phyloP scores from a whole-genome alignment of 2,888 invertebrate genomes.

The Cetonia aurata region DNA sequence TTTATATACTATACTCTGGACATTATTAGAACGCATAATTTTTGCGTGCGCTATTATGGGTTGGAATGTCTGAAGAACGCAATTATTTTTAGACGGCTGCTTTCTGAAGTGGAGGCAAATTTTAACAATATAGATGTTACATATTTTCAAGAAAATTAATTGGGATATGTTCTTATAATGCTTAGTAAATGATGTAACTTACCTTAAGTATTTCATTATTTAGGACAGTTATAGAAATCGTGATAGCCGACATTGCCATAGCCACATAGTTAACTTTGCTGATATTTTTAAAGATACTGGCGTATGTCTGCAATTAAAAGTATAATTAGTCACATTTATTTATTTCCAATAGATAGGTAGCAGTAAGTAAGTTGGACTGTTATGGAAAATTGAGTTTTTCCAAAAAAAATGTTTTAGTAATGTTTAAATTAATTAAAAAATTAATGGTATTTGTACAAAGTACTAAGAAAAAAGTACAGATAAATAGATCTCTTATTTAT shows the following conservation, averaged over 20 bases:
- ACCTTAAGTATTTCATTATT: slow-evolving; percentile 78
- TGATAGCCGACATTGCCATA: slow-evolving; percentile 70
- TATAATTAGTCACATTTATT: slow-evolving; percentile 5
- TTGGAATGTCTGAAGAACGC: slow-evolving; percentile 5
- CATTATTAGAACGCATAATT: no score
- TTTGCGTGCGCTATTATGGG: slow-evolving; percentile 1
- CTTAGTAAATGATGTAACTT: slow-evolving; percentile 45
- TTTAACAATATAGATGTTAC: no score
- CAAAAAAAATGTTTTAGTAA: no score
- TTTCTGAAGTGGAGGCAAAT: background rate
- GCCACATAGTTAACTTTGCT: slow-evolving; percentile 33
- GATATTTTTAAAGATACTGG: slow-evolving; percentile 41
- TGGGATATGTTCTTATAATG: background rate
- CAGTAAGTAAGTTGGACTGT: no score
- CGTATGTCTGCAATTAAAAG: slow-evolving; percentile 40
- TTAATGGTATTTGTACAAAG: no score
- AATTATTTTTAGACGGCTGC: slow-evolving; percentile 2
- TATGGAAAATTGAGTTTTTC: no score
- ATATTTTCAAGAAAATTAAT: background rate
- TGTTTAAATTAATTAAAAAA: no score
- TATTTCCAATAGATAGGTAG: background rate
- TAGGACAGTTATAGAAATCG: slow-evolving; percentile 72
- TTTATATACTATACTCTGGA: background rate
- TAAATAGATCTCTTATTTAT: no score
- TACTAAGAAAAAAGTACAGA: no score